Percentiles rank a stretch among this genome's conserved stretches.
phyloP scores from a whole-genome alignment of 2,797 vertebrate species.

The Thunnus albacares region DNA sequence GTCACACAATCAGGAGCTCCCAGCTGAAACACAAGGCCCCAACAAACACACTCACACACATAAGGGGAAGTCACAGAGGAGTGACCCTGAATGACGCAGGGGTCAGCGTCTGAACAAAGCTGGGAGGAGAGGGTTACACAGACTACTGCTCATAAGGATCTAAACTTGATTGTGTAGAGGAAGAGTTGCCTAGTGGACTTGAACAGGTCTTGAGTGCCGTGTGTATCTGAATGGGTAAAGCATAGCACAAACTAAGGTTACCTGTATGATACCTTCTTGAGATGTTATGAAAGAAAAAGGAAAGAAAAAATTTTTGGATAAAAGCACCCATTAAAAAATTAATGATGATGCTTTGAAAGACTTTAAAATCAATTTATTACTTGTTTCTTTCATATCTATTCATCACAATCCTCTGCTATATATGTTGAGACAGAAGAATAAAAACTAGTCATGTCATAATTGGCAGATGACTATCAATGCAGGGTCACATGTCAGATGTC shows the following conservation, averaged over 20 bases:
- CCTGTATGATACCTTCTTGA: background rate
- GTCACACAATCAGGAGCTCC: constrained; percentile 88
- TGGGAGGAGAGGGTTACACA: constrained; percentile 57
- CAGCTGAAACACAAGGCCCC: constrained; percentile 75
- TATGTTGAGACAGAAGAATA: background rate
- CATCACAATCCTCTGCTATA: background rate
- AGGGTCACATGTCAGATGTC: background rate
- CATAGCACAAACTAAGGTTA: background rate
- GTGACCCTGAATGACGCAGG: constrained; percentile 78
- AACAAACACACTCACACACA: constrained; percentile 54
- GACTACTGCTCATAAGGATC: constrained; percentile 63
- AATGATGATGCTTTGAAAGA: too few relatives aligned
- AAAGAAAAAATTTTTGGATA: background rate
- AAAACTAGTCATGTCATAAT: background rate
- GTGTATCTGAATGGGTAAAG: background rate
- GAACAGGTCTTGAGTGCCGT: background rate
- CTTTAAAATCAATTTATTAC: background rate
- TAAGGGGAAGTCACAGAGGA: constrained; percentile 56
- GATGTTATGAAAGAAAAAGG: background rate
- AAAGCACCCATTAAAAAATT: background rate
- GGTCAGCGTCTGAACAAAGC: constrained; percentile 72
- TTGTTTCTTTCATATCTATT: background rate
- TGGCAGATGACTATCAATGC: background rate
- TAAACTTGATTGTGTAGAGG: constrained; percentile 32
- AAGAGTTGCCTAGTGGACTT: constrained; percentile 2